These are phyloP conservation scores for Helicoverpa zea DNA, from an alignment of 1,140 invertebrate species.

Conservation along the genomic window DNA sequence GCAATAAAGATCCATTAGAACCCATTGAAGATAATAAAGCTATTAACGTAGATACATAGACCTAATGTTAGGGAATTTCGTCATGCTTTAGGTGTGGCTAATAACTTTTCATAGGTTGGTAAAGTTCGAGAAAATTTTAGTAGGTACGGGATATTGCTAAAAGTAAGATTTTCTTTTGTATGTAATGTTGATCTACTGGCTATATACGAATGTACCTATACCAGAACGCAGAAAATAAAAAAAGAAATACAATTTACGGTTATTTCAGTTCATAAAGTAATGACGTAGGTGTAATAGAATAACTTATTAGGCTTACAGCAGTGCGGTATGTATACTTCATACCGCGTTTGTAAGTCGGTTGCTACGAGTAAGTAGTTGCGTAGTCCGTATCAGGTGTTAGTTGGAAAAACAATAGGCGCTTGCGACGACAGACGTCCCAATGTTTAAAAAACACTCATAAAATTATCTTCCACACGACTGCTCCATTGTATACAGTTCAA, in stretches of 20 bases:
- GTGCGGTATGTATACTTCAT: background rate
- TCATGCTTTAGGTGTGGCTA: background rate
- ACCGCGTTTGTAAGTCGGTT: background rate
- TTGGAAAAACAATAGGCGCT: constrained; percentile 30
- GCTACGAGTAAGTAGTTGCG: constrained; percentile 3
- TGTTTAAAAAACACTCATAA: constrained; percentile 55
- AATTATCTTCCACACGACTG: constrained; percentile 63
- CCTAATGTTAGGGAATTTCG: background rate
- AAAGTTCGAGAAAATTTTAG: too few species aligned
- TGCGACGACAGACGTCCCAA: constrained; percentile 39
- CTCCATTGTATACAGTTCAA: constrained; percentile 62
- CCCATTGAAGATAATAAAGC: background rate
- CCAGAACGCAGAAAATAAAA: too few species aligned
- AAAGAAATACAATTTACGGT: too few species aligned
- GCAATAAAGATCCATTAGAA: constrained; percentile 9
- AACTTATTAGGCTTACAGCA: background rate
- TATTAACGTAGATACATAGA: background rate
- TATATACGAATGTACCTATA: too few species aligned
- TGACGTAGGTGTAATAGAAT: background rate
- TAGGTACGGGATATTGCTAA: too few species aligned
- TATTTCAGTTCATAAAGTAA: background rate
- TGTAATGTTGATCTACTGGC: too few species aligned
- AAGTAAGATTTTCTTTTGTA: too few species aligned
- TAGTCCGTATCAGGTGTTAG: background rate
- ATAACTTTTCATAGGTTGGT: too few species aligned